Conservation (phyloP, 1,140 invertebrate species). For the Choristoneura fumiferana region DNA sequence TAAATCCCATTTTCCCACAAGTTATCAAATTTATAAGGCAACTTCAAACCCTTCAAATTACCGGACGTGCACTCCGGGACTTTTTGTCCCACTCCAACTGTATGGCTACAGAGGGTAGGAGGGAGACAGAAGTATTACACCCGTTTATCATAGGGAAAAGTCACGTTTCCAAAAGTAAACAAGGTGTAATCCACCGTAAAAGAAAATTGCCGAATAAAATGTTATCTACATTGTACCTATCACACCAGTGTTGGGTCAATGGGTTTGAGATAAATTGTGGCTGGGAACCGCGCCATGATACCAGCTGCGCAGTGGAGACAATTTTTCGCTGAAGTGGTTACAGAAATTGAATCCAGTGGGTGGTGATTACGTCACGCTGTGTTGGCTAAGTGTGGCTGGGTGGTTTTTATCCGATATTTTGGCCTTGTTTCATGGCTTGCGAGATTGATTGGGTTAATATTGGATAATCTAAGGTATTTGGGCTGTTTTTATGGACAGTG, state of each 20-base stretch:
- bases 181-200: not conserved
- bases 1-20: too few species aligned
- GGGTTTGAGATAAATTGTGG: slow-evolving; percentile 12
- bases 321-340: slow-evolving; percentile 39
- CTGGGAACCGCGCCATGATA: slow-evolving; percentile 14
- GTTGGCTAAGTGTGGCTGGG: not conserved
- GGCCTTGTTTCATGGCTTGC: slow-evolving; percentile 7
- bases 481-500: not conserved
- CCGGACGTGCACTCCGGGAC: too few species aligned
- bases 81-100: too few species aligned
- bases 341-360: slow-evolving; percentile 38
- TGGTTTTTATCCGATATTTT: slow-evolving; percentile 8
- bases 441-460: slow-evolving; percentile 10
- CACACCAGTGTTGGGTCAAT: slow-evolving; percentile 3
- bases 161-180: slow-evolving; percentile 1
- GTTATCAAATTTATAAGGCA: too few species aligned
- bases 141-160: not conserved
- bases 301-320: slow-evolving; percentile 28
- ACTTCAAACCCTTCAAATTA: too few species aligned
- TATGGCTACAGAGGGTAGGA: too few species aligned
- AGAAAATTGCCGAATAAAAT: slow-evolving; percentile 18
- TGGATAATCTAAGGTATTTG: not conserved
- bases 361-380: slow-evolving; percentile 10
- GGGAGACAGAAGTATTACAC: too few species aligned
- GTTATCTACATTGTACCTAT: slow-evolving; percentile 9